Evolutionary conservation across 1,140 invertebrate species (phyloP), one percentile per base, ranked within the genome.

Genomic region (Eubasilissa regina): DNA sequence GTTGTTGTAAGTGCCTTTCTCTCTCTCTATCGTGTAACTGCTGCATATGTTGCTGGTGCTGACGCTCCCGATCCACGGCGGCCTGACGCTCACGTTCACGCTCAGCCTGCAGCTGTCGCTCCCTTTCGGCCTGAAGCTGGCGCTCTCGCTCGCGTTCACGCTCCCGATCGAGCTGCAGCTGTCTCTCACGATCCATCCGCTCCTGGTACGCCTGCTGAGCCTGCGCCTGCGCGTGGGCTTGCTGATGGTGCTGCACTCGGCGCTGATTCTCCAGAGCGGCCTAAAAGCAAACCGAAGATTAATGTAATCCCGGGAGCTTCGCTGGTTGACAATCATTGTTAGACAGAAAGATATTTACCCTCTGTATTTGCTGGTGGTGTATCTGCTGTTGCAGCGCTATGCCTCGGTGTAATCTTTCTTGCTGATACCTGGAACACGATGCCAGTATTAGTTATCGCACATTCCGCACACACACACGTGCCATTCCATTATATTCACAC

Each of bases 41-140:
- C 12, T 83, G 81, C n/a, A 81, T 81, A 25, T 87, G 87, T n/a
- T 87, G 85, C 25, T 86, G 85, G 19, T 89, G 87, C 77, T 85
- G 84, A 25, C 87, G 84, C 3, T 84, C 81, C 48, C 72, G 80
- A 58, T 82, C 78, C 6, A 83, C 84, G 1, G 85, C 84, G 43
- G 58, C 73, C 70, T 55, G 80, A 1, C 86, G 83, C 17, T 85
- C 81, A 1, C 86, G 83, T 21, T 85, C 81, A 0, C 80, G 56
- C 8, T 81, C 80, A 17, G 35, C 21, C 13, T 80, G 43, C 66
- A 70, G 11, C 35, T 76, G 73, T 19, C 80, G 64, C 12, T 80
- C 81, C 43, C 81, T 17, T 4, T 80, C 78, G 9, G 64, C 48
- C 47, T 56, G 70, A 60, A 84, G 79, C 10, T 81, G 60, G 10